Percentiles rank a stretch among this genome's conserved stretches.
Conservation (phyloP, 1,140 invertebrate species). For the Bombus ignitus region DNA sequence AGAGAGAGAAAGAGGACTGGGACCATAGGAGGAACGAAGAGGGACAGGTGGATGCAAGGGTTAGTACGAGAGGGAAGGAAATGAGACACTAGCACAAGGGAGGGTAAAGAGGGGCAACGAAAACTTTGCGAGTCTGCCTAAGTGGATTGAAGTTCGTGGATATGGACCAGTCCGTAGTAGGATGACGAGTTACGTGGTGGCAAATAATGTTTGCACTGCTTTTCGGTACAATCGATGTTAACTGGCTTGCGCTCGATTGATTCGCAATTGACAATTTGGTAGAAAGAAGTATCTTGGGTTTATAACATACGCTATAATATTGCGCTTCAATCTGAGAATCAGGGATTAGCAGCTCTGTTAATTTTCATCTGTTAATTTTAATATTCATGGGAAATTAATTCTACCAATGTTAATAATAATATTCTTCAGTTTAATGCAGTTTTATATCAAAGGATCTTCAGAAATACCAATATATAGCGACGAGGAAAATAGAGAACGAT, state of each 20-base stretch:
- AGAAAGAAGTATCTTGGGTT: no score
- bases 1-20: slow-evolving; percentile 29
- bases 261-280: background rate
- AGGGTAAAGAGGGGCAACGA: slow-evolving; percentile 37
- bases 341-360: slow-evolving; percentile 4
- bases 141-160: slow-evolving; percentile 78
- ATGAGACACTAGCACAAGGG: background rate
- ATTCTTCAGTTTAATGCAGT: background rate
- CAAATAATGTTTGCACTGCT: slow-evolving; percentile 70
- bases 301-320: no score
- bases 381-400: background rate
- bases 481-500: background rate
- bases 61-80: background rate
- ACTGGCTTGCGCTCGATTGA: slow-evolving; percentile 65
- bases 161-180: slow-evolving; percentile 61
- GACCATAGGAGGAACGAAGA: background rate
- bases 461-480: background rate
- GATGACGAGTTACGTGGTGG: slow-evolving; percentile 66
- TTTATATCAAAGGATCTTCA: background rate
- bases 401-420: background rate
- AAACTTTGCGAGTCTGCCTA: slow-evolving; percentile 77
- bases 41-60: background rate
- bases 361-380: background rate
- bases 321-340: no score
- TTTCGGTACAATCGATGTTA: slow-evolving; percentile 64